Evolutionary conservation across 2,888 invertebrate genomes (phyloP).

Genomic region (Notodonta ziczac): DNA sequence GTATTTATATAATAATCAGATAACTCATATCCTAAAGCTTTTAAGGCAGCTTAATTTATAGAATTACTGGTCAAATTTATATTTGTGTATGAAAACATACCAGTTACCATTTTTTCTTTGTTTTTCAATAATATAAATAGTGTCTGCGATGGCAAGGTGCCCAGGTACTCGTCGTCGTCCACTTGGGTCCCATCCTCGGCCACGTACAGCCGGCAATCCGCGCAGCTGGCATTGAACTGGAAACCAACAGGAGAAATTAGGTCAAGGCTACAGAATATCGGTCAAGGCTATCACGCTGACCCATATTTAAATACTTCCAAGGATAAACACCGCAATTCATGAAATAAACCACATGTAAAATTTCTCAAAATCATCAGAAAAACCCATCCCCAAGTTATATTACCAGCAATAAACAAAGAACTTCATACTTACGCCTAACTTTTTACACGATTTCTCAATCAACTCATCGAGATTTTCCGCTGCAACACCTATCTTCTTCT

Average conservation of each 20-base stretch:
- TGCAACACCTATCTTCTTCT: conserved; percentile 89
- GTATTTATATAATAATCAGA: too few species aligned
- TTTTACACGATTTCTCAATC: conserved; percentile 87
- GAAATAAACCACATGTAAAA: conserved; percentile 38
- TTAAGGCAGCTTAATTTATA: too few species aligned
- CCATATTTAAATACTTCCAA: conserved; percentile 39
- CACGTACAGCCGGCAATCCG: conserved; percentile 81
- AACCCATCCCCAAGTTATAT: neutral
- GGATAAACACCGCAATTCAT: conserved; percentile 45
- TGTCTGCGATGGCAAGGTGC: conserved; percentile 90
- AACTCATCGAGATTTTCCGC: conserved; percentile 87
- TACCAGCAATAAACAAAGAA: conserved; percentile 16
- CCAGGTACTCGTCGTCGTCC: conserved; percentile 91
- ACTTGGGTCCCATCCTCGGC: conserved; percentile 89
- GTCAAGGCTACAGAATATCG: conserved; percentile 62
- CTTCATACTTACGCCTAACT: conserved; percentile 83
- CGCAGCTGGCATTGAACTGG: conserved; percentile 78
- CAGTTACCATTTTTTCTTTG: conserved; percentile 84
- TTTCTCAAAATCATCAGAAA: neutral
- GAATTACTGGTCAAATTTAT: too few species aligned
- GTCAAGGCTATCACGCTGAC: conserved; percentile 72
- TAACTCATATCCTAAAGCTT: too few species aligned
- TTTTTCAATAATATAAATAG: conserved; percentile 86
- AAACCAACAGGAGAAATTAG: conserved; percentile 55
- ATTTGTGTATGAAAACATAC: conserved; percentile 64